Base-by-base conservation (phyloP, 2,113 vertebrate genomes). In the Saimiri boliviensis region DNA sequence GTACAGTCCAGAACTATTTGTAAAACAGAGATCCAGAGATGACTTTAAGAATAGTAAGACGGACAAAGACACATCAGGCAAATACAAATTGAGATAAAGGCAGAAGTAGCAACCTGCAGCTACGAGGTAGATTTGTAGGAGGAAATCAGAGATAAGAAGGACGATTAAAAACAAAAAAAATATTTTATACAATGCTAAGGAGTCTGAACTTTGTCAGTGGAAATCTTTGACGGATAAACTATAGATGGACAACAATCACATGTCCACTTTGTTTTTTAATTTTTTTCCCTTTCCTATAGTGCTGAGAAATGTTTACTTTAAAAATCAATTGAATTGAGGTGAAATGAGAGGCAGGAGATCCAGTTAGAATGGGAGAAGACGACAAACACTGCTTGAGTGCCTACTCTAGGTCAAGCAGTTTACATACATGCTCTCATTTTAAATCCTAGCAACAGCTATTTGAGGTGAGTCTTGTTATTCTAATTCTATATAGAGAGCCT, bases 81-180 rank as follows among this genome's bases (percentile, higher is more conserved):
- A 95, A 71, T 13, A 54, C 45, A 77, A 83, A 92, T 60, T 17
- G 66, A 79, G 66, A 71, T 86, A 35, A 74, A 68, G 40, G 52
- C 32, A 85, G 68, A n/a, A 76, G 49, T 49, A 47, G 14, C 8
- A 42, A 89, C 77, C 68, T 87, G 91, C 32, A 93, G 91, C 86
- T 56, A 66, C 27, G 77, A 56, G 49, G 42, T 8, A 47, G 21
- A 77, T 81, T 91, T 81, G 84, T 32, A 25, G 47, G 42, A 91
- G n/a, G 47, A 56, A 85, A 66, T 45, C 7, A 63, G 9, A 87
- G 37, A 73, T 23, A 58, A 92, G 27, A 13, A 58, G 23, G 84
- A 32, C 47, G 42, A 88, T 76, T 93, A 66, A 21, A 93, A 88
- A 93, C 88, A 27, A 60, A 94, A 94, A 89, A 81, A 89, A n/a